Percentiles rank a stretch among this genome's conserved stretches.
These are phyloP conservation scores for Parazoanthus swiftii DNA, from an alignment of 92 coral and sea anemone species.

Conservation along the genomic window DNA sequence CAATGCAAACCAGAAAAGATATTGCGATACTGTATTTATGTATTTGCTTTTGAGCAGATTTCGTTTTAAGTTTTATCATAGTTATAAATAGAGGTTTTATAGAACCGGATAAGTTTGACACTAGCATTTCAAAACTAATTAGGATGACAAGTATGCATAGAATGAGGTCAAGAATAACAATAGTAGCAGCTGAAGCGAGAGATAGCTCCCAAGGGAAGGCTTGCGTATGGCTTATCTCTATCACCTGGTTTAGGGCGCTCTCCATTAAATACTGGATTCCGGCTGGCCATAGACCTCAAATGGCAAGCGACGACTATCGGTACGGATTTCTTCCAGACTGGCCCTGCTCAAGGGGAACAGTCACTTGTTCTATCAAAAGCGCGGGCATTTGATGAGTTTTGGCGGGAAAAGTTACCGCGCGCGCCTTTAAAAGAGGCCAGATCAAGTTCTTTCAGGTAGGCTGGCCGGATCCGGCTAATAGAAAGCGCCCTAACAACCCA, in stretches of 20 bases:
- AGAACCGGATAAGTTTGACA: background rate
- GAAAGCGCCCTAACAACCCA: background rate
- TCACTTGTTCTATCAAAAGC: background rate
- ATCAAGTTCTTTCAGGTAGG: background rate
- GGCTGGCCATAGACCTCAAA: background rate
- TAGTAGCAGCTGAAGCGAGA: background rate
- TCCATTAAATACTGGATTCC: background rate
- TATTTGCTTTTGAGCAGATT: background rate
- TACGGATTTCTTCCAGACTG: background rate
- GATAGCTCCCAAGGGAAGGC: background rate
- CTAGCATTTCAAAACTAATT: background rate
- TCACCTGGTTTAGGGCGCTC: background rate
- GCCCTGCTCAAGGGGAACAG: too few species aligned
- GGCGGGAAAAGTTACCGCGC: background rate
- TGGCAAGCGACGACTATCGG: background rate
- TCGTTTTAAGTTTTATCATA: background rate
- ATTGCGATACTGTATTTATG: constrained; percentile 8
- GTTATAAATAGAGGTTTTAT: background rate
- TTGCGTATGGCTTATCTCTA: background rate
- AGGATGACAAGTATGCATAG: background rate
- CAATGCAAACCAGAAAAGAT: background rate
- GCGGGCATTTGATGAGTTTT: background rate
- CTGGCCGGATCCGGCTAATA: background rate
- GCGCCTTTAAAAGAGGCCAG: background rate
- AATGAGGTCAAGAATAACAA: background rate